These are phyloP conservation scores for Syrista parreyssii DNA, from an alignment of 2,888 invertebrate species.

Conservation along the genomic window DNA sequence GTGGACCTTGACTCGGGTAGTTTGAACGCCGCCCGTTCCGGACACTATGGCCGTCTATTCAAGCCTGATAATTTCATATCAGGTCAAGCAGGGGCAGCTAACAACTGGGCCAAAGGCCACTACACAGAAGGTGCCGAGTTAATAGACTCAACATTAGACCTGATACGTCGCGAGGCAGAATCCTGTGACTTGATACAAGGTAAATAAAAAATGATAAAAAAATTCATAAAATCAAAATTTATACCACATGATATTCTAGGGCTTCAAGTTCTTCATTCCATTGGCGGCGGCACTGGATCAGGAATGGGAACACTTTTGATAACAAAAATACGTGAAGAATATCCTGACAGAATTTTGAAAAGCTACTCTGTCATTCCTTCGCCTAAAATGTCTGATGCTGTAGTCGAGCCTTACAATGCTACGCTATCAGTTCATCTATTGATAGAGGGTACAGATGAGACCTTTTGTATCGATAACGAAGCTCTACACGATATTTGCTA, in stretches of 20 bases:
- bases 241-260: constrained; percentile 64
- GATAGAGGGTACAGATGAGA: constrained; percentile 92
- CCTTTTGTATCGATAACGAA: constrained; percentile 93
- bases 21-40: constrained; percentile 76
- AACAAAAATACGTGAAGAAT: constrained; percentile 90
- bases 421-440: constrained; percentile 89
- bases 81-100: constrained; percentile 66
- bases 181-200: constrained; percentile 87
- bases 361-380: constrained; percentile 83
- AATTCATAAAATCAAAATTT: background rate
- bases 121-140: constrained; percentile 91
- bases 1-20: constrained; percentile 78
- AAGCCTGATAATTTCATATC: constrained; percentile 76
- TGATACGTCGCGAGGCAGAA: constrained; percentile 88
- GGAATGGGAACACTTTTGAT: constrained; percentile 87
- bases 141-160: constrained; percentile 86
- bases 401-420: constrained; percentile 93
- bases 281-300: constrained; percentile 82
- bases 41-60: constrained; percentile 73
- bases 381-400: constrained; percentile 90
- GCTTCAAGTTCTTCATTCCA: constrained; percentile 86
- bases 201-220: background rate
- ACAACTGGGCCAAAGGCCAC: constrained; percentile 79
- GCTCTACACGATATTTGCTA: constrained; percentile 94
- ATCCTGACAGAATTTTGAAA: constrained; percentile 85